Percentiles rank a stretch among this genome's conserved stretches.
These are phyloP conservation scores for Leptonema lineaticorne DNA, from an alignment of 1,140 invertebrate species.

Conservation along the genomic window DNA sequence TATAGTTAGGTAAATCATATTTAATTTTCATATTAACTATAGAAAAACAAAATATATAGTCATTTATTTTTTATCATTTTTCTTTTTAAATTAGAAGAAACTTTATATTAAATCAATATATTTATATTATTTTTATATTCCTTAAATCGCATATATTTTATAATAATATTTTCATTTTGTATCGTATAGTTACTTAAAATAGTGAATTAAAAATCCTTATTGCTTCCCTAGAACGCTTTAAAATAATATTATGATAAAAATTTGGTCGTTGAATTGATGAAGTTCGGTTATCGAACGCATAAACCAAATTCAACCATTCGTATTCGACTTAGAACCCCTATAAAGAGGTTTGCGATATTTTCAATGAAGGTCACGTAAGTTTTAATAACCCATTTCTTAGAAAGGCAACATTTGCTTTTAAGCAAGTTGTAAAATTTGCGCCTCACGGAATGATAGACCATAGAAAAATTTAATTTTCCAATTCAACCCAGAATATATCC, in stretches of 20 bases:
- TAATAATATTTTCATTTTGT: too few species aligned
- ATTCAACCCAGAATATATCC: not conserved
- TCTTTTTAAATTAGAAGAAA: too few species aligned
- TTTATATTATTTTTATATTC: too few species aligned
- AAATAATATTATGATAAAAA: not conserved
- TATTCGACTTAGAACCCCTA: constrained; percentile 8
- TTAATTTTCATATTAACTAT: too few species aligned
- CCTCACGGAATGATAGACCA: constrained; percentile 28
- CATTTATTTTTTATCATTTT: too few species aligned
- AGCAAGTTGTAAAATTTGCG: constrained; percentile 34
- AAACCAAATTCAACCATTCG: constrained; percentile 22
- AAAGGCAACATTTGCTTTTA: constrained; percentile 32
- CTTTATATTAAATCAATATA: too few species aligned
- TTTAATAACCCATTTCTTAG: constrained; percentile 33
- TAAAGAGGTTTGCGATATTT: constrained; percentile 29
- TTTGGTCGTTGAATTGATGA: not conserved
- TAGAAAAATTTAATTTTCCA: not conserved
- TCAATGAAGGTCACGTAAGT: constrained; percentile 32
- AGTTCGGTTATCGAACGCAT: not conserved
- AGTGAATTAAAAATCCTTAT: too few species aligned
- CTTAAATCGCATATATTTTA: too few species aligned
- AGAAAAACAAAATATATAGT: too few species aligned
- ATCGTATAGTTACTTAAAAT: too few species aligned
- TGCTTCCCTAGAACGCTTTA: too few species aligned
- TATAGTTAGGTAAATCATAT: too few species aligned